Conservation (phyloP, 2,888 invertebrate genomes). For the Harpalus rubripes region DNA sequence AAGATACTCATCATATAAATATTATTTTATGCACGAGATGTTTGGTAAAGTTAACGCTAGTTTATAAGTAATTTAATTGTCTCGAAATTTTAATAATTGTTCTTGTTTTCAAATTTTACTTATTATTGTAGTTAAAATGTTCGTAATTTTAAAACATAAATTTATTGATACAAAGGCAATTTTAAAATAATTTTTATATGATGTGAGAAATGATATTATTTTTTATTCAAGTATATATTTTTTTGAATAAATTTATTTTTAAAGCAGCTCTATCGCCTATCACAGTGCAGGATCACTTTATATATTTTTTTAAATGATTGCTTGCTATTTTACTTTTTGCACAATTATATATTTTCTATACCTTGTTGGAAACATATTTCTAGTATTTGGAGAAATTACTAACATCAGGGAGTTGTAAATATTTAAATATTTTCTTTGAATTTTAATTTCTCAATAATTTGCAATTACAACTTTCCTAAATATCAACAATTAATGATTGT, state of each 20-base stretch:
- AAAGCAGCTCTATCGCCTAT: constrained; percentile 32
- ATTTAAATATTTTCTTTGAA: too few species aligned
- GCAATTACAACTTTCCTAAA: constrained; percentile 1
- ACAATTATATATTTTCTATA: constrained; percentile 14
- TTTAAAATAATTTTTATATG: constrained; percentile 54
- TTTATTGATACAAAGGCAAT: not conserved
- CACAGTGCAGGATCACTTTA: constrained; percentile 42
- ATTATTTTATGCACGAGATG: constrained; percentile 34
- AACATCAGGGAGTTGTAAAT: constrained; percentile 12
- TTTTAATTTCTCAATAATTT: not conserved
- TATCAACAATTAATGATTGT: constrained; percentile 40
- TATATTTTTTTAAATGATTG: constrained; percentile 37
- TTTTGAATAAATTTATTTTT: constrained; percentile 28
- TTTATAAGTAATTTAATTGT: not conserved
- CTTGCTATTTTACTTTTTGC: constrained; percentile 22
- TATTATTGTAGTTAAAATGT: constrained; percentile 12
- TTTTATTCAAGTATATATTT: constrained; percentile 24
- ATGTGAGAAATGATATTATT: constrained; percentile 41
- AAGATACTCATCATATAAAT: constrained; percentile 54
- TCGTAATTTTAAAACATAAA: constrained; percentile 19
- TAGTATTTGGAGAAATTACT: not conserved
- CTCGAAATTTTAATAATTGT: not conserved
- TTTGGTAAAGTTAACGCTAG: not conserved
- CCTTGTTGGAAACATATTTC: constrained; percentile 23
- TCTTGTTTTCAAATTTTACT: not conserved